A percentile compares a stretch with the other conserved stretches of the same genome.
These are phyloP conservation scores for Numenius phaeopus DNA, from an alignment of 2,797 vertebrate species.

Conservation along the genomic window DNA sequence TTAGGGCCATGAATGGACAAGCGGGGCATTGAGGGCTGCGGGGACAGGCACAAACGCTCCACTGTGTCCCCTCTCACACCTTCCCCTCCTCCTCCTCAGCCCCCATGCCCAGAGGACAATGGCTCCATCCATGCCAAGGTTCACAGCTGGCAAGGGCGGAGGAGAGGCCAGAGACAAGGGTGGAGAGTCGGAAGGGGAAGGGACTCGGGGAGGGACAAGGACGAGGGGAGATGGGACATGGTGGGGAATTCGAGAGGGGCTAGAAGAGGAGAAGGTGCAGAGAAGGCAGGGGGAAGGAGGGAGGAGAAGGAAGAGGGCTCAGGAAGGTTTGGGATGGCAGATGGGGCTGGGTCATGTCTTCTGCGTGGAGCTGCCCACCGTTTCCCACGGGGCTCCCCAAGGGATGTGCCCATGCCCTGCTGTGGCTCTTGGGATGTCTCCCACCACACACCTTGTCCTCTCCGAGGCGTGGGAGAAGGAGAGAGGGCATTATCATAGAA, in stretches of 20 bases:
- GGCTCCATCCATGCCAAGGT: constrained; percentile 79
- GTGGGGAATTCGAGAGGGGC: not conserved
- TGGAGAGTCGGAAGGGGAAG: constrained; percentile 23
- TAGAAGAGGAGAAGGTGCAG: not conserved
- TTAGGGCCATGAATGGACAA: constrained; percentile 84
- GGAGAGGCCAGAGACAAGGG: constrained; percentile 51
- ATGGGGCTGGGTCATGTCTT: not conserved
- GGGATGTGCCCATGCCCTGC: rapidly evolving
- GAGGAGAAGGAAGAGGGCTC: not conserved
- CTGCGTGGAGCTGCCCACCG: not conserved
- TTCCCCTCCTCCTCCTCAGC: constrained; percentile 77
- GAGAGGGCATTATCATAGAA: not conserved
- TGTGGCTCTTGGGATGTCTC: not conserved
- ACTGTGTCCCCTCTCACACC: constrained; percentile 82
- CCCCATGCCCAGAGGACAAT: constrained; percentile 76
- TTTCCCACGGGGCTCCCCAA: not conserved
- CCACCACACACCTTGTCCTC: not conserved
- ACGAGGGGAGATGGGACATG: not conserved
- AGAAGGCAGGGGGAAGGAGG: too few species aligned
- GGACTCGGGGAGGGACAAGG: not conserved
- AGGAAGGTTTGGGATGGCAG: not conserved
- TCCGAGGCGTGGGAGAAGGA: not conserved
- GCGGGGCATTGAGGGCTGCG: constrained; percentile 81
- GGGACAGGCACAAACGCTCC: constrained; percentile 81
- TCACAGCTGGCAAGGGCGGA: constrained; percentile 81